Evolutionary conservation across 1,140 invertebrate genomes (phyloP).

Genomic region (Galendromus occidentalis): DNA sequence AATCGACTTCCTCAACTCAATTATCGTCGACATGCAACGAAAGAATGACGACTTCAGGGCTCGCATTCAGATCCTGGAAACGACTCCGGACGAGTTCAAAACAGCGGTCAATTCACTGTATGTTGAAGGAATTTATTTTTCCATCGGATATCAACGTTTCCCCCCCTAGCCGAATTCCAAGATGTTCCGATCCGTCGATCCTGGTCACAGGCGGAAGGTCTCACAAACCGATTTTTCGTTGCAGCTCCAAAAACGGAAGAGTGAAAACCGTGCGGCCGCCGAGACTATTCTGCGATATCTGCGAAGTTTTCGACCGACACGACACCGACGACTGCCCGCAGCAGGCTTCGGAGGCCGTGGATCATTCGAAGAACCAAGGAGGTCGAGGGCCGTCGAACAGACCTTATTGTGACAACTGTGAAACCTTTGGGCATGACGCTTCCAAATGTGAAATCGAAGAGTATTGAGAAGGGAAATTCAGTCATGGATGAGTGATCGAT

Average conservation of each 20-base stretch:
- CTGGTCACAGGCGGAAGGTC: no score
- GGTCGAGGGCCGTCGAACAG: constrained; percentile 34
- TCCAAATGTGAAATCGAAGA: constrained; percentile 58
- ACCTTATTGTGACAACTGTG: constrained; percentile 77
- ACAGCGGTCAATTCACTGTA: not conserved
- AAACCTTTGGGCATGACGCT: constrained; percentile 63
- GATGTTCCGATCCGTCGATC: no score
- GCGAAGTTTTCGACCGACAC: constrained; percentile 83
- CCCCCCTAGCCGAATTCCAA: no score
- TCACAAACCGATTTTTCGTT: not conserved
- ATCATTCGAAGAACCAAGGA: constrained; percentile 31
- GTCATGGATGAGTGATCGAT: no score
- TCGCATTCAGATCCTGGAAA: constrained; percentile 53
- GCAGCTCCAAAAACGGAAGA: not conserved
- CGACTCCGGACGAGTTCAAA: constrained; percentile 37
- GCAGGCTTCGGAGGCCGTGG: constrained; percentile 40
- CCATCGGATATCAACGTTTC: no score
- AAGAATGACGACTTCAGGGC: constrained; percentile 66
- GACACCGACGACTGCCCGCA: constrained; percentile 89
- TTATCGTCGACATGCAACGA: constrained; percentile 82
- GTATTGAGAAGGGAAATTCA: constrained; percentile 34
- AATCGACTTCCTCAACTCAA: constrained; percentile 79
- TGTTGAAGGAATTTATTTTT: no score
- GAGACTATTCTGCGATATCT: constrained; percentile 87
- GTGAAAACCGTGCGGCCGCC: constrained; percentile 35